phyloP scores from a whole-genome alignment of 2,797 vertebrate species.

The Mallotus villosus region DNA sequence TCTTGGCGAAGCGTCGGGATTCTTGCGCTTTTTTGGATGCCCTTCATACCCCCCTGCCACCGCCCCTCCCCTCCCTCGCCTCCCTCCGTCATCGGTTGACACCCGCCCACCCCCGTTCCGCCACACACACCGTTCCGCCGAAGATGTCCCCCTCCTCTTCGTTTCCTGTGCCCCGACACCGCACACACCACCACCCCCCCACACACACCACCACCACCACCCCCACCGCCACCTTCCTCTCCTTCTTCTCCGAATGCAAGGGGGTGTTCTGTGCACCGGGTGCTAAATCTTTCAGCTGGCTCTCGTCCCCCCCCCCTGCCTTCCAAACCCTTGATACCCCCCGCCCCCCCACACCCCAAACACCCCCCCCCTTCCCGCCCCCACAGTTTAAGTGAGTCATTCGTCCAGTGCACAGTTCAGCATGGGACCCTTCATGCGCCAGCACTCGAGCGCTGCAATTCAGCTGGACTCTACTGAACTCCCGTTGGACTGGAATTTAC shows the following conservation, averaged over 20 bases:
- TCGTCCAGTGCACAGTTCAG: no score
- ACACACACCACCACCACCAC: not conserved
- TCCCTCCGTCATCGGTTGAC: not conserved
- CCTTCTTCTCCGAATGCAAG: slow-evolving; percentile 13
- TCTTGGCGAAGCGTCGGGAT: slow-evolving; percentile 32
- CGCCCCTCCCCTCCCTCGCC: not conserved
- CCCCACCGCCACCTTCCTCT: slow-evolving; percentile 14
- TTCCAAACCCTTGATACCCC: not conserved
- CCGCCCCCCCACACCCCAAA: not conserved
- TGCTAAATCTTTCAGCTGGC: slow-evolving; percentile 42
- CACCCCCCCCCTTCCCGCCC: slow-evolving; percentile 7
- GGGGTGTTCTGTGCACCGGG: slow-evolving; percentile 25
- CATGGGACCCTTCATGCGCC: no score
- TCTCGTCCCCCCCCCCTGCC: slow-evolving; percentile 30
- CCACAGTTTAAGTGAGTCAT: not conserved
- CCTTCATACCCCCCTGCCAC: not conserved
- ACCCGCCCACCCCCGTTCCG: not conserved
- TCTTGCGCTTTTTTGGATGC: slow-evolving; percentile 42
- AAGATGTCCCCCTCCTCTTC: not conserved
- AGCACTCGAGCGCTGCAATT: no score
- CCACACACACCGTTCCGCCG: not conserved
- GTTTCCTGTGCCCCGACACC: not conserved
- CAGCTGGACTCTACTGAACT: no score
- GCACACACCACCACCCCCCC: not conserved
- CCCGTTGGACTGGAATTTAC: no score